These are phyloP conservation scores for Temnothorax rugatulus DNA, from an alignment of 2,888 invertebrate species.

Conservation along the genomic window DNA sequence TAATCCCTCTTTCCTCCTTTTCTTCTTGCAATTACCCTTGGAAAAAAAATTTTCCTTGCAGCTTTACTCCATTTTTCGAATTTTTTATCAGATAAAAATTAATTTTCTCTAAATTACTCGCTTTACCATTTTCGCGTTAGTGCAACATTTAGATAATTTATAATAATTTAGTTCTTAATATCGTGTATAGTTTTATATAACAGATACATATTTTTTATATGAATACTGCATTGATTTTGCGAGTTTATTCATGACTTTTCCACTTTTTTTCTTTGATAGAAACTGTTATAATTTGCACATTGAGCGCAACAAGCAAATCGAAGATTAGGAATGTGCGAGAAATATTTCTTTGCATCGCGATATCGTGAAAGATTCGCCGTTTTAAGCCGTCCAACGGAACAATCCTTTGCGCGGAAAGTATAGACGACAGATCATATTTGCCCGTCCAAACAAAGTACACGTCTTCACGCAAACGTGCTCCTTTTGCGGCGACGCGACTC, in stretches of 20 bases:
- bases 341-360: not conserved
- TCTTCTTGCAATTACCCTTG: not conserved
- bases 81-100: not conserved
- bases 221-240: not conserved
- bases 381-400: conserved; percentile 35
- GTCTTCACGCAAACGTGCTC: conserved; percentile 55
- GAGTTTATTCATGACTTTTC: conserved; percentile 50
- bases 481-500: conserved; percentile 26
- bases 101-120: not conserved
- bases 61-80: conserved; percentile 9
- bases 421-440: conserved; percentile 63
- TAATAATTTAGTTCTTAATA: not conserved
- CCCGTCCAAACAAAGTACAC: conserved; percentile 36
- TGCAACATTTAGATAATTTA: not conserved
- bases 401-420: conserved; percentile 21
- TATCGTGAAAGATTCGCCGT: conserved; percentile 46
- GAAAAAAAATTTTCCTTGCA: not conserved
- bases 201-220: not conserved
- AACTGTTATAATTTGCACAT: conserved; percentile 65
- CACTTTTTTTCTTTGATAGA: conserved; percentile 57
- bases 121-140: not conserved
- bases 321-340: conserved; percentile 33
- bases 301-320: conserved; percentile 37
- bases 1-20: not conserved
- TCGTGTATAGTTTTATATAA: not conserved